Base-by-base conservation (phyloP, 1,140 invertebrate species). In the Rhysida immarginata region DNA sequence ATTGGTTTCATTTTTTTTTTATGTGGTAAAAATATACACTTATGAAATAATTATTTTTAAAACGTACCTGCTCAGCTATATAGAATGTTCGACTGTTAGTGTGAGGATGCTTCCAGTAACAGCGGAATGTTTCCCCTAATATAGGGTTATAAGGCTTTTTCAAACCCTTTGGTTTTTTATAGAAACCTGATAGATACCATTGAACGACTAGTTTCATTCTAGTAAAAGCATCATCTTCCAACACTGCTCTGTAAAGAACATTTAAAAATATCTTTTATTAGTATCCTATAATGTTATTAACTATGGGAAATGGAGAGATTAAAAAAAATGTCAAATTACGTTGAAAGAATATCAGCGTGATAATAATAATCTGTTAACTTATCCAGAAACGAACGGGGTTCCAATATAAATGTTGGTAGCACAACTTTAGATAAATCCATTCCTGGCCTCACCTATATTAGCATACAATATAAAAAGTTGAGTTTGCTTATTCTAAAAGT, bases 341-440 rank as follows among this genome's bases (percentile, higher is more conserved):
- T 81, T 29, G 85, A 81, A 18, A 96, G 72, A 58, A 95, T 77
- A 71, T 96, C 88, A 3, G 85, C 85, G 66, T 95, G 91, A 70
- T 93, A 95, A 71, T 95, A 93, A 43, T 90, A 91, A 73, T 95
- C 90, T 0, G 85, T 81, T 0, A 95, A 74, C 71, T 94, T 95
- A 68, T 96, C 92, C 14, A 96, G 72, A 69, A 96, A 94, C 1
- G 91, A 95, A 54, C 91, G 71, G 18, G 90, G 89, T 67, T 96
- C 92, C 51, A 96, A 62, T 26, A 78, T 78, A 63, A 78, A 78
- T 2, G 76, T 77, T 13, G 77, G 77, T 43, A 78, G 65, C 8
- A 93, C 89, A 26, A 96, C 91, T 72, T 93, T 91, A 50, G 87
- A 92, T n/a, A 96, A 72, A 73, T 95, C 92, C 91, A 95, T 95